These are phyloP conservation scores for Apocheima hispidaria DNA, from an alignment of 2,888 invertebrate genomes.

Conservation along the genomic window DNA sequence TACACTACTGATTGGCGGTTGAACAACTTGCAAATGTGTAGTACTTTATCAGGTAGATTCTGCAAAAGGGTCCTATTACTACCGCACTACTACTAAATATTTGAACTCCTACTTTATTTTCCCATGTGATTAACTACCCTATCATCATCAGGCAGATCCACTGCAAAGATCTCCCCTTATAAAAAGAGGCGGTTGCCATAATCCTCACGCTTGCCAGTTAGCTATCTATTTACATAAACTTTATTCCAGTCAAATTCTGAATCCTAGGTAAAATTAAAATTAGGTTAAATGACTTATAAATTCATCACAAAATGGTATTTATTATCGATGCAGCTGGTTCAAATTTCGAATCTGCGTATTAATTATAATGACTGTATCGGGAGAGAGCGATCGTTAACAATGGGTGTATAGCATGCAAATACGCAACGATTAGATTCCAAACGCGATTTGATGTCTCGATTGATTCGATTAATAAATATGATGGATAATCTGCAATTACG, in stretches of 20 bases:
- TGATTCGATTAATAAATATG: slow-evolving; percentile 59
- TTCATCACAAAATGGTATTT: background rate
- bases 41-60: no score
- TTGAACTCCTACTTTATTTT: no score
- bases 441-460: slow-evolving; percentile 54
- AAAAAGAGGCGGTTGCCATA: no score
- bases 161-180: no score
- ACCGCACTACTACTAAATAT: no score
- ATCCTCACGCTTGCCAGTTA: no score
- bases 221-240: no score
- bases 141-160: no score
- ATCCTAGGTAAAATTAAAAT: background rate
- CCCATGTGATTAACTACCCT: no score
- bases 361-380: slow-evolving; percentile 29
- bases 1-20: no score
- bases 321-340: slow-evolving; percentile 4
- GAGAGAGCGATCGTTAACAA: slow-evolving; percentile 32
- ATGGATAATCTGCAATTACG: slow-evolving; percentile 60
- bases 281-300: background rate
- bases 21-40: no score
- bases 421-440: slow-evolving; percentile 52
- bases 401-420: slow-evolving; percentile 46
- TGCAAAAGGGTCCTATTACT: no score
- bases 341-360: slow-evolving; percentile 14
- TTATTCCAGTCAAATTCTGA: background rate